These are phyloP conservation scores for Lindbergichthys nudifrons DNA, from an alignment of 2,797 vertebrate species.

Conservation along the genomic window DNA sequence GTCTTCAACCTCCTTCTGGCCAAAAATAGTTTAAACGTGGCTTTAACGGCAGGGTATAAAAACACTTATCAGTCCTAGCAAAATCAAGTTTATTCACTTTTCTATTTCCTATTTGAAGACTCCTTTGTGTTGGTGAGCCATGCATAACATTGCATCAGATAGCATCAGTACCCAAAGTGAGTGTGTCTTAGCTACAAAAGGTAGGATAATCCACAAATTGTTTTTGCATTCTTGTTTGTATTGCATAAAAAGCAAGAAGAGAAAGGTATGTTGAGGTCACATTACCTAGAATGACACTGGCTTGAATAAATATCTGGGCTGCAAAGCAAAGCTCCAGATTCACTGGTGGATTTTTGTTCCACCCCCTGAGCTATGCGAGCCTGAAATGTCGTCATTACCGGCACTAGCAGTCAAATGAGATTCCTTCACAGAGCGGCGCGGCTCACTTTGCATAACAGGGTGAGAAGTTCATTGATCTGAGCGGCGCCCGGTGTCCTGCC, in stretches of 20 bases:
- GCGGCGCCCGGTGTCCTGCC: constrained; percentile 35
- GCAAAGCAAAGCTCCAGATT: constrained; percentile 26
- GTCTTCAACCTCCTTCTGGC: background rate
- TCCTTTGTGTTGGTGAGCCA: constrained; percentile 21
- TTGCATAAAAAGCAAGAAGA: background rate
- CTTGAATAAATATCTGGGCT: constrained; percentile 19
- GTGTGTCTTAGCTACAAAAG: background rate
- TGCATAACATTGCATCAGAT: constrained; percentile 1
- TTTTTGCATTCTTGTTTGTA: background rate
- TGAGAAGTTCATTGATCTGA: constrained; percentile 64
- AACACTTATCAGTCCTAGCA: background rate
- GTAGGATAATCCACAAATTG: background rate
- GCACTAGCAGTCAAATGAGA: constrained; percentile 48
- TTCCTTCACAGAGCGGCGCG: constrained; percentile 39
- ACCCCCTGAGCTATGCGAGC: constrained; percentile 20
- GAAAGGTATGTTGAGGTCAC: background rate
- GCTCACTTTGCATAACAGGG: constrained; percentile 59
- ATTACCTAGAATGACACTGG: background rate
- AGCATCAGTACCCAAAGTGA: constrained; percentile 3
- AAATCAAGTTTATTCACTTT: background rate
- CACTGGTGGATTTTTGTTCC: constrained; percentile 26
- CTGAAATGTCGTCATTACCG: constrained; percentile 42
- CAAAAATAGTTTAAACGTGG: background rate
- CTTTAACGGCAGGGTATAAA: constrained; percentile 4
- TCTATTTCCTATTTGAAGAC: background rate